Evolutionary conservation across 2,113 vertebrate species (phyloP).

Genomic region (Malurus alboscapulatus): DNA sequence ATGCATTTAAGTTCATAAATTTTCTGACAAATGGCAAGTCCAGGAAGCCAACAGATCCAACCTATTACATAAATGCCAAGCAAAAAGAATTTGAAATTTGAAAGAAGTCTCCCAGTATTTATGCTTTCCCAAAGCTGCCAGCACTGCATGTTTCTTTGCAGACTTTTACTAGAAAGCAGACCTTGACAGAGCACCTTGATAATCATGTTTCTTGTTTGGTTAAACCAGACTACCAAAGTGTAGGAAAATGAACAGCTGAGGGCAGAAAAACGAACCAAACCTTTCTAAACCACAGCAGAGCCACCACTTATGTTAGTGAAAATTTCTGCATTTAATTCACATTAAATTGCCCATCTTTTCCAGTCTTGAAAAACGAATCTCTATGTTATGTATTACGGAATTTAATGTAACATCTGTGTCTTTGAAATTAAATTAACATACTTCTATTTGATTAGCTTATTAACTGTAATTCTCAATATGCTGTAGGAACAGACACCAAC

Average conservation of each 20-base stretch:
- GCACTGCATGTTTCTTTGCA: neutral
- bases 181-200: neutral
- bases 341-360: neutral
- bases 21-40: conserved; percentile 15
- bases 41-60: neutral
- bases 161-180: neutral
- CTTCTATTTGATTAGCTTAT: conserved; percentile 58
- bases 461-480: conserved; percentile 59
- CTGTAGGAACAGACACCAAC: conserved; percentile 19
- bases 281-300: neutral
- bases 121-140: neutral
- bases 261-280: neutral
- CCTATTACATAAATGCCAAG: neutral
- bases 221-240: neutral
- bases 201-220: neutral
- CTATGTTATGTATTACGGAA: neutral
- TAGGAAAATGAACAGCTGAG: neutral
- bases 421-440: conserved; percentile 54
- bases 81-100: neutral
- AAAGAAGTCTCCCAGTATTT: neutral
- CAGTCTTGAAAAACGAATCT: conserved; percentile 34
- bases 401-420: conserved; percentile 54
- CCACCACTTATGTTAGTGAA: neutral
- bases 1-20: neutral
- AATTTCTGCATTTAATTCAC: conserved; percentile 13